Evolutionary conservation across 2,888 invertebrate species (phyloP), one percentile per base, ranked within the genome.

Genomic region (Papilio protenor): DNA sequence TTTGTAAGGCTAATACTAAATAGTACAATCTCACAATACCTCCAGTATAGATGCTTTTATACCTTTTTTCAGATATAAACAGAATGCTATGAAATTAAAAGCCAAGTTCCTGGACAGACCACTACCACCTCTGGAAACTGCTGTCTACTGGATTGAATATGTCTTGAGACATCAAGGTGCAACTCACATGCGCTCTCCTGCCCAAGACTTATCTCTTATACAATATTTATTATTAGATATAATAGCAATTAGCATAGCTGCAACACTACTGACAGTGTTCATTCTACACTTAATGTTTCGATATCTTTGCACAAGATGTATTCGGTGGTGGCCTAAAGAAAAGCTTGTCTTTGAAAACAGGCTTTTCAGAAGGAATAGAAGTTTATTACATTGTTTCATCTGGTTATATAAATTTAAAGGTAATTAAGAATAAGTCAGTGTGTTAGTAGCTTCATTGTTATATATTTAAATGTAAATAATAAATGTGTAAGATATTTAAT

Each of bases 141-240:
- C 96, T 0, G 89, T 96, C 0, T 96, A 95, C 87, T 96, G 96
- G 96, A 94, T 95, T 73, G 96, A 96, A 86, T 96, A 96, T 81
- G 95, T 96, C 0, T 87, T 96, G 11, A 92, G 96, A 57, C 95
- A 96, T 82, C 94, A 95, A 77, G 96, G 96, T 0, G 95, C 95
- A 0, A 81, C 86, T 1, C 95, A 95, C 79, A 80, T 96, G 45
- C 89, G 94, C 61, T 95, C 94, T n/a, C 93, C 95, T 1, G 95
- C 95, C 0, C 87, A 94, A 2, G 94, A 95, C 78, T 86, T 96
- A 21, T 85, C 92, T 0, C 87, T 91, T 80, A 87, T 92, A 49
- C 95, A 96, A 92, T 90, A 92, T 82, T 83, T 93, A 27, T 85
- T 95, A 73, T 83, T 95, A 79, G 95, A 95, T 79, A 87, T 95